Base-by-base conservation (phyloP, 2,113 vertebrate species). In the Prietella phreatophila region DNA sequence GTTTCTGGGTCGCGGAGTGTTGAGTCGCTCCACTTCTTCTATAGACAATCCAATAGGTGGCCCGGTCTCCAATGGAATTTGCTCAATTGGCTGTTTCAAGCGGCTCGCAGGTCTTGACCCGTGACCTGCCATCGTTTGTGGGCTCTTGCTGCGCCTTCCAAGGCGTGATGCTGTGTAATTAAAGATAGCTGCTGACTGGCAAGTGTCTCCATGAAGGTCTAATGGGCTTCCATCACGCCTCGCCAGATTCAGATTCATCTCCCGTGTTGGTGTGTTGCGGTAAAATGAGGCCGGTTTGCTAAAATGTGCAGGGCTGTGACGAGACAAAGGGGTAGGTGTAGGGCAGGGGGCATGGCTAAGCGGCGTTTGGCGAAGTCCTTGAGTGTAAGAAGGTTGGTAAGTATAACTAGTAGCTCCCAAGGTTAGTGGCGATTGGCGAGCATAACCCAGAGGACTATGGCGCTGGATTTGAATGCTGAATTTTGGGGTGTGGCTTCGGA, bases 381-480 rank as follows among this genome's bases (percentile, higher is more conserved):
- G 97, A 27, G 96, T 93, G 0, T 98, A 98, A 27, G 97, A 91
- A 0, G 97, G 95, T 93, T 98, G 97, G 93, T 99, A 99, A 13
- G 95, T 96, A 92, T 99, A 95, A 93, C 98, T 98, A 55, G 97
- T 96, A 8, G 97, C 96, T 1, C 97, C 97, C 33, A 99, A 91
- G 1, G 98, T 97, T 90, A 99, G 91, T 2, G 98, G 98, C 0
- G 98, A 99, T 93, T 99, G 98, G 22, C 98, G 94, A 0, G 98
- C 98, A 0, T 99, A 99, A 60, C 98, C 98, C 85, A 99, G 94
- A 0, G 98, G 98, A 90, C 98, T 99, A 94, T 98, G 98, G 86
- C 98, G 96, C 95, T 99, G 98, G 92, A 99, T 96, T 95, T 99
- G 98, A 92, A 99, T 98, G 88, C 97, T 98, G 90, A 99, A 99